These are phyloP conservation scores for Conger conger DNA, from an alignment of 2,113 vertebrate species.

Conservation along the genomic window DNA sequence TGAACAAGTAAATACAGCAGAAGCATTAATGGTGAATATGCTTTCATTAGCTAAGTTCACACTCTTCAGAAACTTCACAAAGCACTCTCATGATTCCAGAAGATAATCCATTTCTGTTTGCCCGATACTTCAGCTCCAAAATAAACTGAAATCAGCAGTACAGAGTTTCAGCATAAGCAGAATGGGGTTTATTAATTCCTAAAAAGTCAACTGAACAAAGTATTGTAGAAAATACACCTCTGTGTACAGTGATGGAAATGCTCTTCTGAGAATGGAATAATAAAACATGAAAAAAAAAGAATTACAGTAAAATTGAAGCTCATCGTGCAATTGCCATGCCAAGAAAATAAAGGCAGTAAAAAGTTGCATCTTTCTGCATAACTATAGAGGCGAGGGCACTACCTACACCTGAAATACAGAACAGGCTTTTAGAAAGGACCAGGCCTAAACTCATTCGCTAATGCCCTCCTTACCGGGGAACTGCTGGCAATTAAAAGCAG, in stretches of 20 bases:
- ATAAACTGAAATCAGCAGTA: neutral
- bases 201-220: too few species aligned
- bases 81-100: too few species aligned
- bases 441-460: slow-evolving; percentile 72
- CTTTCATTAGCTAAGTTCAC: too few species aligned
- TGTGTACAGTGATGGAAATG: too few species aligned
- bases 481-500: slow-evolving; percentile 75
- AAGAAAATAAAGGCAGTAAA: neutral
- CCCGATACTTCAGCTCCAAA: neutral
- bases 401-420: slow-evolving; percentile 68
- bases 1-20: neutral
- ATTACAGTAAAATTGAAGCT: neutral
- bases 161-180: too few species aligned
- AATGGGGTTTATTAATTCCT: too few species aligned
- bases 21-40: neutral
- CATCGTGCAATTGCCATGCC: neutral
- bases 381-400: slow-evolving; percentile 58
- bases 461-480: slow-evolving; percentile 65
- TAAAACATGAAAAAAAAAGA: too few species aligned
- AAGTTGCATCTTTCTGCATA: neutral
- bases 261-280: too few species aligned
- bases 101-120: neutral
- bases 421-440: slow-evolving; percentile 66
- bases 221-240: too few species aligned
- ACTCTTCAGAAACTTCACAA: too few species aligned